Conservation (phyloP, 2,888 invertebrate species). For the Apocheima hispidaria region DNA sequence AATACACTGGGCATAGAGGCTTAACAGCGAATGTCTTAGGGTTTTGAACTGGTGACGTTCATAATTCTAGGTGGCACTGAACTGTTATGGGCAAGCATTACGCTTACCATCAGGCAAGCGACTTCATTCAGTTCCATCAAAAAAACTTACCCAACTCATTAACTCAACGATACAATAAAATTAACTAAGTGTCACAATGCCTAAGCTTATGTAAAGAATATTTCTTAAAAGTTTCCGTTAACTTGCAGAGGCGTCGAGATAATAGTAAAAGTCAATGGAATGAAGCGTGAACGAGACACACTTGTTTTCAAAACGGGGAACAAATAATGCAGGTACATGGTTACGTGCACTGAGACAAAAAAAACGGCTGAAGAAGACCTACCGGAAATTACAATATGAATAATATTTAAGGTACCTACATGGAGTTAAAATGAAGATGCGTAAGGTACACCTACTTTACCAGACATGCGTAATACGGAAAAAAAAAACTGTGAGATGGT, state of each 20-base stretch:
- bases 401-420: constrained; percentile 3
- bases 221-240: constrained; percentile 1
- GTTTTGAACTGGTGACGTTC: no score
- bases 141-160: no score
- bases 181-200: not conserved
- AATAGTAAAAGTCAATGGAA: constrained; percentile 7
- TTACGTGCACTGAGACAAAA: constrained; percentile 17
- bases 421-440: constrained; percentile 1
- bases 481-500: not conserved
- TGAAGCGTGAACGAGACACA: constrained; percentile 8
- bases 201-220: constrained; percentile 7
- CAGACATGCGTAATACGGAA: constrained; percentile 9
- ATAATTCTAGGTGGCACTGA: no score
- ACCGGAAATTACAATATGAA: constrained; percentile 23
- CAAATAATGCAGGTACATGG: constrained; percentile 1
- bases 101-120: no score
- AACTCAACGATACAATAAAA: no score
- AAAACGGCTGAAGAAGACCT: not conserved
- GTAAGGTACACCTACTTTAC: not conserved
- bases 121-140: no score
- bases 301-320: not conserved
- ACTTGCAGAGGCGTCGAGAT: not conserved
- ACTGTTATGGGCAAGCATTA: no score
- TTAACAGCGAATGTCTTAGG: no score
- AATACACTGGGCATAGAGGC: no score